A percentile compares a stretch with the other conserved stretches of the same genome.
phyloP scores from a whole-genome alignment of 2,113 vertebrate species.

The Podilymbus podiceps region DNA sequence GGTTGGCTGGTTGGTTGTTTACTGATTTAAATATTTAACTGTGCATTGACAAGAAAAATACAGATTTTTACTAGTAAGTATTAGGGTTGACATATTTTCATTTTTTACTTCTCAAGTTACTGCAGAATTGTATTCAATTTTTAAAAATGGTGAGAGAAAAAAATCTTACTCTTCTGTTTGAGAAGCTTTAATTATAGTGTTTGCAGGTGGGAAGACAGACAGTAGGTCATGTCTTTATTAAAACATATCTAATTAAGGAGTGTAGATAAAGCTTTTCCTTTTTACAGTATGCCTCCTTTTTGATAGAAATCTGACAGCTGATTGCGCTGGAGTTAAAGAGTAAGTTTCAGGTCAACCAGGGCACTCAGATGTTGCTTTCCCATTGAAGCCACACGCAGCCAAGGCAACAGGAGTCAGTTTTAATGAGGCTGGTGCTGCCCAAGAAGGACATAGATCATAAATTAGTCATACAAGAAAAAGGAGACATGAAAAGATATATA shows the following conservation, averaged over 20 bases:
- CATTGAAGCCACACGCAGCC: background rate
- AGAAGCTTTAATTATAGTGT: conserved; percentile 26
- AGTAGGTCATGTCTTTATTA: conserved; percentile 42
- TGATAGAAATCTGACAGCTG: conserved; percentile 35
- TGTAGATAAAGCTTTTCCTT: background rate
- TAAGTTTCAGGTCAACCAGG: background rate
- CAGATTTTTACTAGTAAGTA: background rate
- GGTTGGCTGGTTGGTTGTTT: background rate
- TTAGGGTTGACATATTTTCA: background rate
- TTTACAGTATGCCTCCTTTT: background rate
- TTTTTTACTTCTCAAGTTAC: background rate
- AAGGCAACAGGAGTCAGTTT: conserved; percentile 54
- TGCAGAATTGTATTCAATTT: background rate
- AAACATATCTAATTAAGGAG: conserved; percentile 23
- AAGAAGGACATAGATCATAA: background rate
- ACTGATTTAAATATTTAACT: background rate
- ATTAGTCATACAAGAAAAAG: conserved; percentile 7
- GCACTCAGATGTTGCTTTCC: background rate
- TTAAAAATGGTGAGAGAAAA: background rate
- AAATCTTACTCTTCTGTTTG: conserved; percentile 9
- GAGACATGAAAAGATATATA: background rate
- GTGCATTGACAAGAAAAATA: background rate
- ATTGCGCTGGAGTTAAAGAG: conserved; percentile 10
- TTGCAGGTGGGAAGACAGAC: conserved; percentile 34
- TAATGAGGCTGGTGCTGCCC: conserved; percentile 55